These are phyloP conservation scores for Lithobates pipiens DNA, from an alignment of 2,797 vertebrate genomes.

Conservation along the genomic window DNA sequence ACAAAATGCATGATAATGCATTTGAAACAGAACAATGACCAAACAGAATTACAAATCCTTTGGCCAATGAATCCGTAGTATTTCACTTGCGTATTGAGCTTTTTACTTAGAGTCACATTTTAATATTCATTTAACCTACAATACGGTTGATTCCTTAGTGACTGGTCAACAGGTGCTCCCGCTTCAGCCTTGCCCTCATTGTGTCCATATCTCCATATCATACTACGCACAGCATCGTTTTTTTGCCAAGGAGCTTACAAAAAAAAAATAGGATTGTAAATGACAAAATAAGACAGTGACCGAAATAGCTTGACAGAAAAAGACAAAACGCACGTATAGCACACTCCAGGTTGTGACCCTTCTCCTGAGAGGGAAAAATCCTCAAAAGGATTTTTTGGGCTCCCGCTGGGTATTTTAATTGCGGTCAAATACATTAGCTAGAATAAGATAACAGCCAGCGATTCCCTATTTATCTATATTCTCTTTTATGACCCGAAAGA, in stretches of 20 bases:
- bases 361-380: constrained; percentile 25
- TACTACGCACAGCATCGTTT: background rate
- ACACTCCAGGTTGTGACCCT: constrained; percentile 48
- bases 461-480: constrained; percentile 13
- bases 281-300: constrained; percentile 18
- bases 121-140: too few relatives aligned
- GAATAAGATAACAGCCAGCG: constrained; percentile 31
- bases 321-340: constrained; percentile 37
- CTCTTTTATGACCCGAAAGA: constrained; percentile 21
- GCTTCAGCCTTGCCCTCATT: background rate
- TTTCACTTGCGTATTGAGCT: too few relatives aligned
- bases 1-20: too few relatives aligned
- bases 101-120: too few relatives aligned
- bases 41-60: too few relatives aligned
- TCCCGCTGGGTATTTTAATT: constrained; percentile 52
- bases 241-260: background rate
- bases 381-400: constrained; percentile 34
- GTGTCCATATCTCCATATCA: background rate
- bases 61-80: too few relatives aligned
- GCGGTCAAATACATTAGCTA: constrained; percentile 44
- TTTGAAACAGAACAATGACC: too few relatives aligned
- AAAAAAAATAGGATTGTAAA: constrained; percentile 14
- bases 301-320: constrained; percentile 35
- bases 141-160: too few relatives aligned
- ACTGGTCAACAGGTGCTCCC: background rate